Evolutionary conservation across 2,797 vertebrate genomes (phyloP), one percentile per base, ranked within the genome.

Genomic region (Bovichtus variegatus): DNA sequence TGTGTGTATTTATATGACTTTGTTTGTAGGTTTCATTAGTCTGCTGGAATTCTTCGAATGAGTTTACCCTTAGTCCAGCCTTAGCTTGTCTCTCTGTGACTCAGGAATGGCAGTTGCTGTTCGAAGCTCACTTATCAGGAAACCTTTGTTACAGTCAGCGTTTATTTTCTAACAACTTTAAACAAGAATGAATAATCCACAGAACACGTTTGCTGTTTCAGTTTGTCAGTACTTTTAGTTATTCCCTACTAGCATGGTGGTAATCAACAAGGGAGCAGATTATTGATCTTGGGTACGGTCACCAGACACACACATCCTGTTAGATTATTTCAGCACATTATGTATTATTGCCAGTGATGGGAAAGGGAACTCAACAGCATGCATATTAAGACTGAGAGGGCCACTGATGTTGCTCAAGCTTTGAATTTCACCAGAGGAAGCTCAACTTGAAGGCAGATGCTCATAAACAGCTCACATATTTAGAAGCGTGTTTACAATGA

Each of bases 21-120:
- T 85, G 72, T 80, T 87, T 58, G 70, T 74, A 51, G 78, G 78
- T 76, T 71, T 85, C 75, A 78, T 90, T 87, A 83, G 91, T 74
- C 57, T 55, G 53, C 71, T 71, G 57, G 64, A 71, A 82, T 80
- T 85, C n/a, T 86, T 82, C 27, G 78, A 89, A 78, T 90, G 83
- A 83, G 78, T 85, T 88, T 78, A 80, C 60, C 80, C 82, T 78
- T 53, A 76, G 74, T 67, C 71, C 64, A 75, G 75, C 51, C 61
- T 55, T 23, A 69, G 83, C 80, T 70, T 66, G 63, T 77, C 60
- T 87, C 78, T 85, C 85, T 60, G 58, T 67, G 84, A 87, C 86
- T 90, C 74, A 74, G 75, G 93, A 93, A 93, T 91, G 90, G 89
- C 87, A 71, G 76, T 65, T 55, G 47, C 71, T 91, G 76, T 82